These are phyloP conservation scores for Apteryx mantelli DNA, from an alignment of 2,113 vertebrate genomes.

Conservation along the genomic window DNA sequence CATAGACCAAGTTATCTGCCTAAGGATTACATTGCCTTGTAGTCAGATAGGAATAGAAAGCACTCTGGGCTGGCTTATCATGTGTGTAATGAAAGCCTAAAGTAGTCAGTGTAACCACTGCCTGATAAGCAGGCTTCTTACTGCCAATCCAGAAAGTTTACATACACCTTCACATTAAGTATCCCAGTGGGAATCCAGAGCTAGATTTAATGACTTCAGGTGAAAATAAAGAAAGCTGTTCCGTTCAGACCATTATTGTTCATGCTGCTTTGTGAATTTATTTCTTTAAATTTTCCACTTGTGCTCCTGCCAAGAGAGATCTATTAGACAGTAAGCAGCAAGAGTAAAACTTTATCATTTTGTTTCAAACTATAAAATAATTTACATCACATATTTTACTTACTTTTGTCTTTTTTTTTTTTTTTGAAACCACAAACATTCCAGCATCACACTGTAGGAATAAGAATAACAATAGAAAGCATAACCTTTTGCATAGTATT, in stretches of 20 bases:
- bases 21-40: not conserved
- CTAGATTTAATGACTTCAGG: not conserved
- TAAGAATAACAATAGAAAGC: slow-evolving; percentile 94
- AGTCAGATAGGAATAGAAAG: not conserved
- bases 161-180: not conserved
- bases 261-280: slow-evolving; percentile 96
- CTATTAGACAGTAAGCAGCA: slow-evolving; percentile 89
- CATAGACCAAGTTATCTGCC: not conserved
- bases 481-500: slow-evolving; percentile 99
- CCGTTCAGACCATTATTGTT: slow-evolving; percentile 86
- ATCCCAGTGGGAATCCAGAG: not conserved
- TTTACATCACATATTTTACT: slow-evolving; percentile 87
- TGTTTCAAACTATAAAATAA: slow-evolving; percentile 87
- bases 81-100: not conserved
- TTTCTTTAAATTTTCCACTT: slow-evolving; percentile 83
- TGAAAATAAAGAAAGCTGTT: slow-evolving; percentile 74
- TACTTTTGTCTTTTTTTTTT: slow-evolving; percentile 71
- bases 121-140: not conserved
- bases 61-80: not conserved
- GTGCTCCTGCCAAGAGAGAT: slow-evolving; percentile 85
- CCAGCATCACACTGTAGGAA: slow-evolving; percentile 89
- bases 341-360: slow-evolving; percentile 85
- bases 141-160: not conserved
- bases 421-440: slow-evolving; percentile 92
- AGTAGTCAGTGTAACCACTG: not conserved